Percentiles rank a stretch among this genome's conserved stretches.
These are phyloP conservation scores for Lonchura striata DNA, from an alignment of 2,113 vertebrate species.

Conservation along the genomic window DNA sequence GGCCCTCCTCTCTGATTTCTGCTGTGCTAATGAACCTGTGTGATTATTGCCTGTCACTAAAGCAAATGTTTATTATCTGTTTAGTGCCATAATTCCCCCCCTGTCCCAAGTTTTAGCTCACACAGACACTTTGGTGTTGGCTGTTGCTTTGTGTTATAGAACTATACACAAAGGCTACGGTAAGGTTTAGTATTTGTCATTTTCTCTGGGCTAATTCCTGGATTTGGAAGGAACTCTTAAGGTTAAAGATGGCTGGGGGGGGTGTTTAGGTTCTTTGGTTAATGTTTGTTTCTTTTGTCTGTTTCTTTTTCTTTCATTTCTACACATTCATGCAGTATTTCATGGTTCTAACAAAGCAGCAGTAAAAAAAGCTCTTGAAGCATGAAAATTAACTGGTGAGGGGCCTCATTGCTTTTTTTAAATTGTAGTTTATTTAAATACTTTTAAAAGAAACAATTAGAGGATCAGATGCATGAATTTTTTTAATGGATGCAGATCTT, in stretches of 20 bases:
- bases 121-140: conserved; percentile 69
- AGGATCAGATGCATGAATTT: conserved; percentile 82
- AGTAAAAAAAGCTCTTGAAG: conserved; percentile 85
- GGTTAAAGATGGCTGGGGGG: conserved; percentile 75
- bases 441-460: conserved; percentile 63
- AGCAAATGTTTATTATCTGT: conserved; percentile 61
- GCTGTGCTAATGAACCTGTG: conserved; percentile 63
- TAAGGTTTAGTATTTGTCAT: conserved; percentile 75
- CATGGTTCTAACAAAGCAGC: conserved; percentile 88
- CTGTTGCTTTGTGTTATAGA: conserved; percentile 77
- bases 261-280: conserved; percentile 81
- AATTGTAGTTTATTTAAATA: conserved; percentile 79
- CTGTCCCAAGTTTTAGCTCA: conserved; percentile 63
- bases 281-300: conserved; percentile 89
- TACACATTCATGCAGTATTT: conserved; percentile 87
- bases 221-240: conserved; percentile 74
- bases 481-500: conserved; percentile 83
- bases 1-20: conserved; percentile 16
- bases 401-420: conserved; percentile 82
- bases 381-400: conserved; percentile 88
- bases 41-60: conserved; percentile 67
- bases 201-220: conserved; percentile 67
- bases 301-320: conserved; percentile 88
- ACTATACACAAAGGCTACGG: conserved; percentile 73
- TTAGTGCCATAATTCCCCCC: conserved; percentile 48